Percentiles rank a stretch among this genome's conserved stretches.
These are phyloP conservation scores for Bombus superbus DNA, from an alignment of 1,140 invertebrate species.

Conservation along the genomic window DNA sequence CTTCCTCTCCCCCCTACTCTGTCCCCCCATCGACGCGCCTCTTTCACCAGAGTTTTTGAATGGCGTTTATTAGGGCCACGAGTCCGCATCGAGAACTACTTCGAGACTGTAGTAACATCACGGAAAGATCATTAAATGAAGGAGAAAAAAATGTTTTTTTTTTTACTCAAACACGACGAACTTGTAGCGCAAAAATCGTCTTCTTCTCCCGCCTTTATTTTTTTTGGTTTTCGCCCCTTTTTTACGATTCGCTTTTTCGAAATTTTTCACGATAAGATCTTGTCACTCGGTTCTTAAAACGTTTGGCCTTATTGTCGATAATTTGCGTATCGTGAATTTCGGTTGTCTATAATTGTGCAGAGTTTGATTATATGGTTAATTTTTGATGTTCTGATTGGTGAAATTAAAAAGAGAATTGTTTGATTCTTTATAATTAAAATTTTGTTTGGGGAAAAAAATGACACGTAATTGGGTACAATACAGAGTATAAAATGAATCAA, in stretches of 20 bases:
- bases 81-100: constrained; percentile 33
- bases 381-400: too few species aligned
- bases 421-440: too few species aligned
- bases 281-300: neutral
- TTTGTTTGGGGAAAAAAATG: fast-evolving
- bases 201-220: neutral
- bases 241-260: neutral
- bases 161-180: neutral
- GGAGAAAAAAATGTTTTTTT: neutral
- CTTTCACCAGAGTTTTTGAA: constrained; percentile 24
- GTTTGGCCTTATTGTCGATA: neutral
- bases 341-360: neutral
- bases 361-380: too few species aligned
- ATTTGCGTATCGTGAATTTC: neutral
- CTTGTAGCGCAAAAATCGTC: neutral
- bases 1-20: neutral
- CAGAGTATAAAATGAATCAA: too few species aligned
- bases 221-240: neutral
- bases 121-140: constrained; percentile 33
- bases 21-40: neutral
- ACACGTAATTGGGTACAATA: too few species aligned
- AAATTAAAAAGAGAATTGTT: too few species aligned
- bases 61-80: constrained; percentile 44
- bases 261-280: neutral
- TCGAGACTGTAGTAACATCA: constrained; percentile 24